A percentile compares a stretch with the other conserved stretches of the same genome.
Conservation (phyloP, 2,797 vertebrate genomes). For the Takifugu rubripes region DNA sequence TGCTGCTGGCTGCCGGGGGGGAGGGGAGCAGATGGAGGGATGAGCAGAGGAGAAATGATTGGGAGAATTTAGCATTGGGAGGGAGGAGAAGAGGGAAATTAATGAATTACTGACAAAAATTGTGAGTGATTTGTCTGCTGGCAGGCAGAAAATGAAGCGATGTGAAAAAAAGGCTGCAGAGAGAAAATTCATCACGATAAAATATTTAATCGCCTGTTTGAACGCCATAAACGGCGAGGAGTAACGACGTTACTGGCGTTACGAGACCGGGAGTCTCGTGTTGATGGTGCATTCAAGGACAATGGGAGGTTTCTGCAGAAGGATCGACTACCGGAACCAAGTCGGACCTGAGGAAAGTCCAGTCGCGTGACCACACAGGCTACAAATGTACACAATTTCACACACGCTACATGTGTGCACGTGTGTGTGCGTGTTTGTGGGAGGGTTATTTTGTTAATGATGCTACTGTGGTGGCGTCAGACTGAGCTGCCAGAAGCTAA, state of each 20-base stretch:
- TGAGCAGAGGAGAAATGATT: slow-evolving; percentile 13
- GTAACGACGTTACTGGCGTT: slow-evolving; percentile 4
- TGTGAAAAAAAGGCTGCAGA: slow-evolving; percentile 16
- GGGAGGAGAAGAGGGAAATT: slow-evolving; percentile 31
- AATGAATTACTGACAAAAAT: slow-evolving; percentile 41
- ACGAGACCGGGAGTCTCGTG: neutral
- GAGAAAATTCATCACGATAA: slow-evolving; percentile 41
- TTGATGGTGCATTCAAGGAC: slow-evolving; percentile 33
- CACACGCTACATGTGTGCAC: too few relatives aligned
- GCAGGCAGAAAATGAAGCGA: slow-evolving; percentile 18
- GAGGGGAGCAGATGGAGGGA: slow-evolving; percentile 23
- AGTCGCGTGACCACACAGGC: neutral
- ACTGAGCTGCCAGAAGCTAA: too few relatives aligned
- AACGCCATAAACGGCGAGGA: neutral
- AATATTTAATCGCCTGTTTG: slow-evolving; percentile 34
- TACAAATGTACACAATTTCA: too few relatives aligned
- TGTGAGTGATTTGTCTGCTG: slow-evolving; percentile 43
- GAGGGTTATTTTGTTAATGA: too few relatives aligned
- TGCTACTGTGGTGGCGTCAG: too few relatives aligned
- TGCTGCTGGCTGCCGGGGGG: slow-evolving; percentile 8
- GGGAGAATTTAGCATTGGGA: slow-evolving; percentile 11
- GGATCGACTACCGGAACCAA: neutral
- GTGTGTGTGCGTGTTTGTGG: too few relatives aligned
- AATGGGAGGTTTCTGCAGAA: neutral
- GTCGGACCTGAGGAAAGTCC: neutral